Evolutionary conservation across 2,113 vertebrate species (phyloP).

Genomic region (Etheostoma spectabile): DNA sequence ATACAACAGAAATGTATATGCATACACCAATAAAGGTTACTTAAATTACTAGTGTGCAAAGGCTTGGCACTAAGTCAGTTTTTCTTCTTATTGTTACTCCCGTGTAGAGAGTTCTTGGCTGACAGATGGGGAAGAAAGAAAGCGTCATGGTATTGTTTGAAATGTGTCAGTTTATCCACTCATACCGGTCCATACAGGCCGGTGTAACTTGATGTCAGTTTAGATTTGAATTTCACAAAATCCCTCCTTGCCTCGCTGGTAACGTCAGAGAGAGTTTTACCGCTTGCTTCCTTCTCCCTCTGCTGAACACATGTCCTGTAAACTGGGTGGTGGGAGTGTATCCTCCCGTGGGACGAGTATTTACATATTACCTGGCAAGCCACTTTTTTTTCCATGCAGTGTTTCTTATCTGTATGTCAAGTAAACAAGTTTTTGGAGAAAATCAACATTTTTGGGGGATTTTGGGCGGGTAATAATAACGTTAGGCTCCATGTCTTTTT

Average conservation of each 20-base stretch:
- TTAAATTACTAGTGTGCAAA: background rate
- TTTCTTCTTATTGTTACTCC: slow-evolving; percentile 11
- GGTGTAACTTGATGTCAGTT: slow-evolving; percentile 65
- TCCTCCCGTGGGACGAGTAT: background rate
- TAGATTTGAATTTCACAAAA: slow-evolving; percentile 64
- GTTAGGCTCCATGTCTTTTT: background rate
- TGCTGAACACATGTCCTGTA: rapidly evolving
- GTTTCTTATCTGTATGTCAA: background rate
- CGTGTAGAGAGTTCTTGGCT: background rate
- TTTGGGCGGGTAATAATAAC: background rate
- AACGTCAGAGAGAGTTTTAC: slow-evolving; percentile 16
- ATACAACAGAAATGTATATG: background rate
- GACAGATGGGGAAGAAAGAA: slow-evolving; percentile 27
- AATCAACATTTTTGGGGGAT: background rate
- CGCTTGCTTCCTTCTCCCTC: background rate
- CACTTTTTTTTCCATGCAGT: background rate
- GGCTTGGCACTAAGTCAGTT: background rate
- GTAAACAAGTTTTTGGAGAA: background rate
- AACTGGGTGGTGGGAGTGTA: background rate
- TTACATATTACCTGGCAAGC: background rate
- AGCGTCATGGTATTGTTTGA: slow-evolving; percentile 24
- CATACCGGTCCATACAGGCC: slow-evolving; percentile 30
- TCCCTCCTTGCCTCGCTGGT: slow-evolving; percentile 22
- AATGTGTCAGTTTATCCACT: slow-evolving; percentile 41
- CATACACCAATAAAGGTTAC: too few species aligned